These are phyloP conservation scores for Phaetusa simplex DNA, from an alignment of 2,113 vertebrate genomes.

Conservation along the genomic window DNA sequence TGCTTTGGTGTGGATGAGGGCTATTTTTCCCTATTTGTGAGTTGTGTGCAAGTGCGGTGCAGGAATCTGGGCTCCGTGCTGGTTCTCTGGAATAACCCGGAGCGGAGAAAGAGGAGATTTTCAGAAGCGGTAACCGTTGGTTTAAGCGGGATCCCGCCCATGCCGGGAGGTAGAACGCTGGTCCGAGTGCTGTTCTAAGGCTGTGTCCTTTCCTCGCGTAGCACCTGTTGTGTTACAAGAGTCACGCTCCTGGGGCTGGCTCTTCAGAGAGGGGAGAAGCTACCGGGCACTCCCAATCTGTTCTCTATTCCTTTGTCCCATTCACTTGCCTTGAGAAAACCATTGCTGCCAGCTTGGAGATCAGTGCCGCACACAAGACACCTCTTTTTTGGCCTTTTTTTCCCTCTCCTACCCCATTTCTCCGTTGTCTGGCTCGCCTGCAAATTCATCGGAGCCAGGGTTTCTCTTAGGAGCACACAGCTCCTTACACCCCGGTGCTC, in stretches of 20 bases:
- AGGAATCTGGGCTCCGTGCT: background rate
- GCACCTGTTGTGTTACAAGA: background rate
- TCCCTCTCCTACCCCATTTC: background rate
- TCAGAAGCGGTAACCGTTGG: background rate
- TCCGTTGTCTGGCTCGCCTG: background rate
- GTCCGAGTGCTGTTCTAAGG: background rate
- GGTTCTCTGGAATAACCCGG: background rate
- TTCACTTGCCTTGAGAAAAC: background rate
- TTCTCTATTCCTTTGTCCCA: background rate
- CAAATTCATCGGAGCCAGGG: background rate
- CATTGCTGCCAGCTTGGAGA: background rate
- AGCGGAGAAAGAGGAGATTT: background rate
- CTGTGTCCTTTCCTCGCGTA: background rate
- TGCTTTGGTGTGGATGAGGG: background rate
- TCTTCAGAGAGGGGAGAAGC: background rate
- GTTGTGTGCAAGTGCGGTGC: background rate
- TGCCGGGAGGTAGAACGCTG: background rate
- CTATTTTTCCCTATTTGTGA: background rate
- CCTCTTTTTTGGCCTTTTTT: background rate
- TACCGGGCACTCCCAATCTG: background rate
- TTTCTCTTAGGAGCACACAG: background rate
- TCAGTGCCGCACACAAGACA: background rate
- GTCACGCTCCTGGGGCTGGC: background rate
- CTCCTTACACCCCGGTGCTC: background rate
- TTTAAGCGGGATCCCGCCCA: rapidly evolving